Percentiles rank a stretch among this genome's conserved stretches.
phyloP scores from a whole-genome alignment of 2,888 invertebrate species.

The Trilocha varians region DNA sequence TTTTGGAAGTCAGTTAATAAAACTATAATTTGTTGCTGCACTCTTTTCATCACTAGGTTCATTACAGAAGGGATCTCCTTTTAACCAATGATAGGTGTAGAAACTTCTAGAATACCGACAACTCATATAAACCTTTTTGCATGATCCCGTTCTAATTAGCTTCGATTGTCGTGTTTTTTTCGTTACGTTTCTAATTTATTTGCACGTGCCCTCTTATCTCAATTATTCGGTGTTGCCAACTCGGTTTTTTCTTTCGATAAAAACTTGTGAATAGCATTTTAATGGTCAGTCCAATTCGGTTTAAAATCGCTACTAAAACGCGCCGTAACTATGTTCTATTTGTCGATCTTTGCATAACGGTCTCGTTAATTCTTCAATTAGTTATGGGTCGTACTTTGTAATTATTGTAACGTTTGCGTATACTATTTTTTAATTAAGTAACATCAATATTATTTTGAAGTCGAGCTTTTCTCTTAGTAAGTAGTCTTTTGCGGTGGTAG shows the following conservation, averaged over 20 bases:
- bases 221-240: not conserved
- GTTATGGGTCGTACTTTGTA: not conserved
- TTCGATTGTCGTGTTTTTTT: not conserved
- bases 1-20: too few species aligned
- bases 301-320: not conserved
- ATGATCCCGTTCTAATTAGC: not conserved
- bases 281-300: not conserved
- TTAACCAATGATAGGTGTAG: too few species aligned
- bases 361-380: not conserved
- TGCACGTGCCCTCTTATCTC: constrained; percentile 1
- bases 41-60: too few species aligned
- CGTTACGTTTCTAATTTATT: not conserved
- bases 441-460: too few species aligned
- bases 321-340: not conserved
- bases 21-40: too few species aligned
- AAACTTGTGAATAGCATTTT: not conserved
- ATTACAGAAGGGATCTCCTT: too few species aligned
- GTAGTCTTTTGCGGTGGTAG: too few species aligned
- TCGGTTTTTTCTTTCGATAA: not conserved
- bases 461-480: too few species aligned
- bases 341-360: not conserved
- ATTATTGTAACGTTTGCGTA: not conserved
- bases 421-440: too few species aligned
- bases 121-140: not conserved
- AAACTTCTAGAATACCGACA: too few species aligned